Base-by-base conservation (phyloP, 2,888 invertebrate species). In the Chymomyza caudatula region DNA sequence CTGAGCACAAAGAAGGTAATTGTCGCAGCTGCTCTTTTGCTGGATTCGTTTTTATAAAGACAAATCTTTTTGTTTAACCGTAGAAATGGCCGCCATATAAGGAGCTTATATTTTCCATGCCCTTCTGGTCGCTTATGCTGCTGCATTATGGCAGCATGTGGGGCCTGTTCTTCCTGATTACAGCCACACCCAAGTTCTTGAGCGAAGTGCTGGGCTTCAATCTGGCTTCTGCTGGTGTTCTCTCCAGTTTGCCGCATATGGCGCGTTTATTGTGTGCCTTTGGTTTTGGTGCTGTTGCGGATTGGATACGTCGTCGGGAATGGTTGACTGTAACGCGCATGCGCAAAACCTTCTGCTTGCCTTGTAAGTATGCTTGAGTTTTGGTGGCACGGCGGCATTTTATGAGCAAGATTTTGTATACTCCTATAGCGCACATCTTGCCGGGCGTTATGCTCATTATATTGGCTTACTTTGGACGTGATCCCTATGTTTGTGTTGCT, bases 121-220 rank as follows among this genome's bases (percentile, higher is more conserved):
- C 95, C 15, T 95, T 95, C 88, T 91, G 94, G 89, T 93, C 94
- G 0, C 91, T 95, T 82, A 77, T 92, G 8, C 77, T 94, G 1
- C 90, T 94, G 22, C 95, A 95, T 78, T 95, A 94, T 78, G 95
- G 95, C 44, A 95, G 94, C 83, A 90, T 95, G 65, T 95, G 95
- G 93, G 94, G 95, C 1, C 88, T 95, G 25, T 95, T 94, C 88
- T 94, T 95, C 86, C 92, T 95, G 56, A 92, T 95, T 90, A 95
- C 94, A 0, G 94, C 94, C 43, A 94, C 95, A 52, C 95, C 95
- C 4, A 94, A 94, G 77, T 95, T 94, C 86, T 92, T 95, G 81
- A 94, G 94, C 49, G 94, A 94, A 76, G 93, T 94, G 0, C 89
- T 95, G 52, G 94, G 94, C 4, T 95, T 95, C 83, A 92, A 94